Evolutionary conservation across 92 coral and sea anemone species (phyloP), one percentile per base, ranked within the genome.

Genomic region (Actinostola sp.): DNA sequence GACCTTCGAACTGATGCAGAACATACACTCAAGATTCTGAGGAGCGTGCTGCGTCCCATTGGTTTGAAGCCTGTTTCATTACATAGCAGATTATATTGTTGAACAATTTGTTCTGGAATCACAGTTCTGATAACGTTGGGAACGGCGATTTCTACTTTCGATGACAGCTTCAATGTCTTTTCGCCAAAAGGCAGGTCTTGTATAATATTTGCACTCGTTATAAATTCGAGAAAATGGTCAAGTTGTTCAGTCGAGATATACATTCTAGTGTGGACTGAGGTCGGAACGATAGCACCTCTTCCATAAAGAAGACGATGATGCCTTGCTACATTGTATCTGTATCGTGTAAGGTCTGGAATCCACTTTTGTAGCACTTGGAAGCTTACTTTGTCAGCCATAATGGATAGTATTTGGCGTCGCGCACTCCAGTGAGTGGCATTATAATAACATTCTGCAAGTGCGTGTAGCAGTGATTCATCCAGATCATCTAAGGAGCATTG

Each of bases 111-210:
- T 63, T 80, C 81, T 14, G 81, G 81, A 30, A 85, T 75, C 60
- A 75, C 23, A 35, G 75, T 68, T 24, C 86, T 63, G 41, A 85
- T 85, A 19, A 85, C 76, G 38, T 80, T 85, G 33, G 90, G 86
- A 32, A 69, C 81, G 16, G 74, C 49, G 52, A 85, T 66, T 36
- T 76, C 53, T 41, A 69, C 80, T 30, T 71, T 72, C 33, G 75
- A 44, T 38, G 87, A 75, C 59, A 85, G 48, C 51, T 32, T 48
- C 29, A 80, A 43, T 16, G 42, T 54, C 26, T 49, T 55, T 28
- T 85, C 77, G 2, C 90, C 86, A 59, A 85, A 85, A 17, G 88
- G 83, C 30, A 76, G 20, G 42, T 82, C 80, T 70, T 83, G 89
- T 39, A 83, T 58, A 39, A 84, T 72, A 50, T 66, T 36, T 64